Evolutionary conservation across 2,888 invertebrate genomes (phyloP).

Genomic region (Campoplex nolae): DNA sequence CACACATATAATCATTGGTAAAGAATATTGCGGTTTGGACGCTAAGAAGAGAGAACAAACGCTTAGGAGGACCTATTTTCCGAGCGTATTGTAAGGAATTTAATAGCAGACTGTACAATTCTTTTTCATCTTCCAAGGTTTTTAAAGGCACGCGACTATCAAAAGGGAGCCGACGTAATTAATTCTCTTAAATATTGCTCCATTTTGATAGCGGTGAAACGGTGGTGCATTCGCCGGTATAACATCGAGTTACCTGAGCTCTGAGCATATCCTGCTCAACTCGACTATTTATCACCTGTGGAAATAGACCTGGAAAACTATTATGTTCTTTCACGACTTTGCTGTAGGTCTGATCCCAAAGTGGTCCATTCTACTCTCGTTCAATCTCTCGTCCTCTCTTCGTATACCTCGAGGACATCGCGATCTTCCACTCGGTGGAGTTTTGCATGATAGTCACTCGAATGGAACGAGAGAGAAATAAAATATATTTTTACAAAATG

Average conservation of each 20-base stretch:
- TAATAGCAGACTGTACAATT: conserved; percentile 28
- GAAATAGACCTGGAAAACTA: conserved; percentile 45
- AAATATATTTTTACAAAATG: conserved; percentile 27
- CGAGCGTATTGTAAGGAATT: conserved; percentile 31
- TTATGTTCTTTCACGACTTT: conserved; percentile 59
- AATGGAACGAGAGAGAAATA: conserved; percentile 51
- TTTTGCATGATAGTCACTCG: conserved; percentile 61
- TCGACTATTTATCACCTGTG: conserved; percentile 3
- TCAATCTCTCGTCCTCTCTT: conserved; percentile 52
- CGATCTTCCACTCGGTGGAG: conserved; percentile 60
- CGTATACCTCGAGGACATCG: conserved; percentile 66
- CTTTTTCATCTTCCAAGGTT: conserved; percentile 1
- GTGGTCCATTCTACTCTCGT: conserved; percentile 65
- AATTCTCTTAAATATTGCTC: conserved; percentile 41
- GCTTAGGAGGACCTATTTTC: conserved; percentile 26
- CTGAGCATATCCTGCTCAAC: background rate
- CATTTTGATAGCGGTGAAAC: conserved; percentile 16
- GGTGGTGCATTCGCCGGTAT: conserved; percentile 13
- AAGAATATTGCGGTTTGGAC: conserved; percentile 34
- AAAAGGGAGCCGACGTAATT: conserved; percentile 23
- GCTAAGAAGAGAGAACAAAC: conserved; percentile 49
- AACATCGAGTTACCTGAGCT: background rate
- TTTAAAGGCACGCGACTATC: conserved; percentile 23
- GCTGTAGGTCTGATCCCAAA: conserved; percentile 62
- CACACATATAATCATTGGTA: conserved; percentile 9